phyloP scores from a whole-genome alignment of 2,888 invertebrate genomes.

The Holacanthella duospinosa region DNA sequence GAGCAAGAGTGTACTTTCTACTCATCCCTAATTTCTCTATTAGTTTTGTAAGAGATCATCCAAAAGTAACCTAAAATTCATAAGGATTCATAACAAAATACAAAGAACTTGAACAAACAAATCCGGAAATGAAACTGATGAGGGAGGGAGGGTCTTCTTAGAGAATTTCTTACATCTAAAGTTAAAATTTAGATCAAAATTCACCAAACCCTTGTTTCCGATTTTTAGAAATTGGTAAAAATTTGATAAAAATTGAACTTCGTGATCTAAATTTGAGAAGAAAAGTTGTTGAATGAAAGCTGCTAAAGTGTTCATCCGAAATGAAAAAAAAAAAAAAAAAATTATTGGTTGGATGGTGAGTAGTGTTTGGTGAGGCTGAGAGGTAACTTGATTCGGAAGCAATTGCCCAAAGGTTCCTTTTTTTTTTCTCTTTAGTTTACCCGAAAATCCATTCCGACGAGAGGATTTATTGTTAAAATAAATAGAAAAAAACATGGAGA shows the following conservation, averaged over 20 bases:
- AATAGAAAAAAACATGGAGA: conserved; percentile 38
- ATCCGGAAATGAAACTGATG: too few relatives aligned
- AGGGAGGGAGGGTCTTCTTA: too few relatives aligned
- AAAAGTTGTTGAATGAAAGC: background rate
- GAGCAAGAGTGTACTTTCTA: too few relatives aligned
- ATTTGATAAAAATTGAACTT: background rate
- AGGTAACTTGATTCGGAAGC: conserved; percentile 33
- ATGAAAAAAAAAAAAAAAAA: background rate
- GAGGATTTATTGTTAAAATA: conserved; percentile 34
- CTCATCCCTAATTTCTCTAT: too few relatives aligned
- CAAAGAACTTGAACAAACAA: too few relatives aligned
- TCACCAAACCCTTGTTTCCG: too few relatives aligned
- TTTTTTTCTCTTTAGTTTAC: background rate
- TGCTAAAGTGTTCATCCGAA: background rate
- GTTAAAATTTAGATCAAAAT: too few relatives aligned
- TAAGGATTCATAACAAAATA: too few relatives aligned
- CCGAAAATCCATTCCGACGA: conserved; percentile 23
- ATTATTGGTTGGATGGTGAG: conserved; percentile 1
- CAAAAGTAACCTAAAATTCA: too few relatives aligned
- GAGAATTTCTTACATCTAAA: too few relatives aligned
- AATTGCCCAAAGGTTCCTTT: conserved; percentile 30
- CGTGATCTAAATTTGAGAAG: too few relatives aligned
- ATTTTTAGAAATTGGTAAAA: too few relatives aligned
- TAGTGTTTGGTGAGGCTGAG: conserved; percentile 18
- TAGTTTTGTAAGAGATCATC: background rate